Evolutionary conservation across 2,113 vertebrate species (phyloP).

Genomic region (Macrotus californicus): DNA sequence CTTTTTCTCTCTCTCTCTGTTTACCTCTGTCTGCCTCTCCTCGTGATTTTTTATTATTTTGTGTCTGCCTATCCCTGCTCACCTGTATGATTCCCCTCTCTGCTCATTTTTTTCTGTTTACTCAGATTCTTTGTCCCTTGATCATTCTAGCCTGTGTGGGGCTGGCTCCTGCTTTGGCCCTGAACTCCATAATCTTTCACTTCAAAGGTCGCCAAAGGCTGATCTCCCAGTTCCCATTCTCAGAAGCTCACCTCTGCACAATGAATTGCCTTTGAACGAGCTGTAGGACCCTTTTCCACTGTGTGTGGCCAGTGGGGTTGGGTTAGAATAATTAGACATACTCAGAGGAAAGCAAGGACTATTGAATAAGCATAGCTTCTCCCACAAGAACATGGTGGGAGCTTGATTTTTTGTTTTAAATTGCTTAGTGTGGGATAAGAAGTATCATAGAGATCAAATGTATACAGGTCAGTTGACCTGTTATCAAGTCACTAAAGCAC

Average conservation of each 20-base stretch:
- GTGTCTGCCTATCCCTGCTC: background rate
- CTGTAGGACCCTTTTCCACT: background rate
- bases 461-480: background rate
- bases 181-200: background rate
- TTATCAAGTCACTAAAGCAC: background rate
- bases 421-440: background rate
- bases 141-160: too few species aligned
- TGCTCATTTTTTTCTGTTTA: background rate
- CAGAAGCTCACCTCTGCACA: background rate
- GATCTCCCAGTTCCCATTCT: background rate
- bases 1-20: background rate
- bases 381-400: background rate
- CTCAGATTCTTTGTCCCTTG: background rate
- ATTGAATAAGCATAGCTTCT: background rate
- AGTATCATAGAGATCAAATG: background rate
- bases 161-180: background rate
- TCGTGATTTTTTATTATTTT: background rate
- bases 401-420: background rate
- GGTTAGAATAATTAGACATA: background rate
- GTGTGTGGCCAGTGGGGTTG: background rate
- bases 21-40: rapidly evolving
- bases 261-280: background rate
- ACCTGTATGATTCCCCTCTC: background rate
- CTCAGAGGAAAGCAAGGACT: background rate
- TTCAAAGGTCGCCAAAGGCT: background rate